Conservation (phyloP, 2,113 vertebrate genomes). For the Aleadryas rufinucha region DNA sequence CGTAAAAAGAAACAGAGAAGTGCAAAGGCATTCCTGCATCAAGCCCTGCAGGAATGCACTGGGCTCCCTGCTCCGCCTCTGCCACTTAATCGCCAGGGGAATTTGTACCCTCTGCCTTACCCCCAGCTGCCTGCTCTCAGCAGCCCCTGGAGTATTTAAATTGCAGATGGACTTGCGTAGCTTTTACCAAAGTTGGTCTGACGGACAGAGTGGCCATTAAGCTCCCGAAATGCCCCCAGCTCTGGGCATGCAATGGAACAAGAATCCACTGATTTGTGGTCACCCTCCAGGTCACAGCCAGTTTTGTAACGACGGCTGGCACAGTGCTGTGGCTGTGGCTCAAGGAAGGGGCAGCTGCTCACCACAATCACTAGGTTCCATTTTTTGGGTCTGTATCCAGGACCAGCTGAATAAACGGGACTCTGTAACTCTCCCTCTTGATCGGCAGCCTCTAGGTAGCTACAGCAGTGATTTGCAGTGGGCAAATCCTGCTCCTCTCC, state of each 20-base stretch:
- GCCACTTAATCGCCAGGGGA: not conserved
- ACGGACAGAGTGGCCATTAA: rapidly evolving
- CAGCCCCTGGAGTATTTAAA: not conserved
- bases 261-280: not conserved
- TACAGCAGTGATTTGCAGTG: not conserved
- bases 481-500: not conserved
- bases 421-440: not conserved
- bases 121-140: not conserved
- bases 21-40: not conserved
- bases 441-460: not conserved
- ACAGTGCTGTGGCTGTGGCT: rapidly evolving
- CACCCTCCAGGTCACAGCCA: not conserved
- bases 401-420: rapidly evolving
- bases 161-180: rapidly evolving
- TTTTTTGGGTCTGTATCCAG: not conserved
- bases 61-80: not conserved
- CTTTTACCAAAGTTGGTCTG: not conserved
- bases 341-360: not conserved
- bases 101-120: not conserved
- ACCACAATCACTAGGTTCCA: rapidly evolving
- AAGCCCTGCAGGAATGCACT: not conserved
- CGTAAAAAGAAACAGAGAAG: not conserved
- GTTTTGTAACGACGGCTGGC: not conserved
- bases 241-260: not conserved
- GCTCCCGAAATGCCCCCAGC: not conserved